Evolutionary conservation across 2,797 vertebrate species (phyloP).

Genomic region (Thaleichthys pacificus): DNA sequence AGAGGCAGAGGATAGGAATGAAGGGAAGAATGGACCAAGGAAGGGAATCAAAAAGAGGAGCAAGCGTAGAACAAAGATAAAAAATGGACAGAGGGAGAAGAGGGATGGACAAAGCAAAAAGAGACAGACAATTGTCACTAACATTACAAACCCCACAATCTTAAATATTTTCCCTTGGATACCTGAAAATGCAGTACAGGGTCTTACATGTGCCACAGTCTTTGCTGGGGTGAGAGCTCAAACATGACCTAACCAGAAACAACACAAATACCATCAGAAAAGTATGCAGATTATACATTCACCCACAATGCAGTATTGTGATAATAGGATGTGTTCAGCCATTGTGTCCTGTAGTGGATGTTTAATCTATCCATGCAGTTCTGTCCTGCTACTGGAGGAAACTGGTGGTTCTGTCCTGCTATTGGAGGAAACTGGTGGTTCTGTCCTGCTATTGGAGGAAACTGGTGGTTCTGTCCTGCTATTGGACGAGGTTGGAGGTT

Average conservation of each 20-base stretch:
- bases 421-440: too few relatives aligned
- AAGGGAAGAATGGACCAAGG: too few relatives aligned
- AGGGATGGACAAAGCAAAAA: too few relatives aligned
- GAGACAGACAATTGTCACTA: neutral
- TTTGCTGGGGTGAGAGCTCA: slow-evolving; percentile 90
- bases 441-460: too few relatives aligned
- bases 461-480: too few relatives aligned
- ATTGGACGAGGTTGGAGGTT: neutral
- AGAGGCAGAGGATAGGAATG: too few relatives aligned
- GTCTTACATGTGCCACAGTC: slow-evolving; percentile 92
- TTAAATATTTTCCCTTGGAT: neutral
- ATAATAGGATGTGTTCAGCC: neutral
- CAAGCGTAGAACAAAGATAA: too few relatives aligned
- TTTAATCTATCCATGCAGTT: neutral
- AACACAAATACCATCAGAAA: neutral
- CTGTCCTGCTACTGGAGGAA: too few relatives aligned
- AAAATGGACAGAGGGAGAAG: too few relatives aligned
- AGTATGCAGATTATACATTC: neutral
- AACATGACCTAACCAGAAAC: slow-evolving; percentile 81
- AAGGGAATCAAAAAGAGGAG: too few relatives aligned
- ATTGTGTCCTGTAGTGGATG: neutral
- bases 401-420: too few relatives aligned
- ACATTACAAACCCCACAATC: neutral
- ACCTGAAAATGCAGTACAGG: neutral
- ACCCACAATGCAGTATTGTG: slow-evolving; percentile 27